Percentiles rank a stretch among this genome's conserved stretches.
Conservation (phyloP, 23 tunicate species). For the Trididemnum miniatum region DNA sequence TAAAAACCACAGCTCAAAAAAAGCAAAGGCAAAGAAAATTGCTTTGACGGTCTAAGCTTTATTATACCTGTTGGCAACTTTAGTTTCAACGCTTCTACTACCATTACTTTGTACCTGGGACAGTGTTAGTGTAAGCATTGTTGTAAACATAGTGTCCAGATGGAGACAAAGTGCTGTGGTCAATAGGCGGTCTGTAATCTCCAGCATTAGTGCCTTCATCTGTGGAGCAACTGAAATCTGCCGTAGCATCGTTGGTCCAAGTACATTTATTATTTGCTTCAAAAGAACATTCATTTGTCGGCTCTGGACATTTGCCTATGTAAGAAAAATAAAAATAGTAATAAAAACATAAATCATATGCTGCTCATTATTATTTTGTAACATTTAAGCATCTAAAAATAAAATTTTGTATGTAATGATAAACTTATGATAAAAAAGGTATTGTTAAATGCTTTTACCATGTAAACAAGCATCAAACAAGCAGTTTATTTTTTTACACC, state of each 20-base stretch:
- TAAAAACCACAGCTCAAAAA: too few relatives aligned
- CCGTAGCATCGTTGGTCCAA: slow-evolving; percentile 67
- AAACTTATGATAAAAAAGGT: too few relatives aligned
- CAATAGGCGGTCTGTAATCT: slow-evolving; percentile 53
- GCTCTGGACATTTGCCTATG: slow-evolving; percentile 69
- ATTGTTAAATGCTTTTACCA: too few relatives aligned
- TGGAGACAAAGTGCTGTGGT: slow-evolving; percentile 71
- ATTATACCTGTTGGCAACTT: too few relatives aligned
- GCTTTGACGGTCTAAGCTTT: too few relatives aligned
- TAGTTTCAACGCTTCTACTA: too few relatives aligned
- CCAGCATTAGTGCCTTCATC: slow-evolving; percentile 59
- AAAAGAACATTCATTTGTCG: slow-evolving; percentile 69
- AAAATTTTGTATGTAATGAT: too few relatives aligned
- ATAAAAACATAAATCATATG: not conserved
- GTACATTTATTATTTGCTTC: slow-evolving; percentile 56
- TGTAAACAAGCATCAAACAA: too few relatives aligned
- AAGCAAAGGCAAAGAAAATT: too few relatives aligned
- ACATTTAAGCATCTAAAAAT: too few relatives aligned
- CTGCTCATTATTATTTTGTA: too few relatives aligned
- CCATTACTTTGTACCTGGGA: slow-evolving; percentile 53
- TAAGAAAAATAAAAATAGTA: not conserved
- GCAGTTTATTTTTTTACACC: too few relatives aligned
- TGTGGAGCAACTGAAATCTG: slow-evolving; percentile 56
- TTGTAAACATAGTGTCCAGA: slow-evolving; percentile 71
- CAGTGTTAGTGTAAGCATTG: slow-evolving; percentile 67